phyloP scores from a whole-genome alignment of 2,888 invertebrate genomes.

The Theretra japonica region DNA sequence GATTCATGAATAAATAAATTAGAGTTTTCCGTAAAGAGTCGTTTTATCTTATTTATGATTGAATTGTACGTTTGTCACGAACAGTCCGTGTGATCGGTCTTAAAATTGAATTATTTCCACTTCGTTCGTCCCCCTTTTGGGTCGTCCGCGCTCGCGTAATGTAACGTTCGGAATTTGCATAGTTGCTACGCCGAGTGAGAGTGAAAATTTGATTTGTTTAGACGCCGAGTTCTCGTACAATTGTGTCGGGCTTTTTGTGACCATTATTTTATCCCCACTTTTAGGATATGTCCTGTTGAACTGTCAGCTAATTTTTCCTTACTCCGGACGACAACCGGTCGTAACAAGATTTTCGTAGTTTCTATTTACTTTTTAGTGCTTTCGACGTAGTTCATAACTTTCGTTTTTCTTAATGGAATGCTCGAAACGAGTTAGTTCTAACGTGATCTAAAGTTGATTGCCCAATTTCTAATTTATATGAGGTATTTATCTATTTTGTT shows the following conservation, averaged over 20 bases:
- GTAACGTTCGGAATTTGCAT: constrained; percentile 58
- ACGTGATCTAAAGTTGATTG: too few species aligned
- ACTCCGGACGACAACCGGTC: constrained; percentile 42
- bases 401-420: not conserved
- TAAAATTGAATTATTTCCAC: constrained; percentile 72
- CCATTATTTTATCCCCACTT: constrained; percentile 43
- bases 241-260: constrained; percentile 38
- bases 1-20: not conserved
- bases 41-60: constrained; percentile 63
- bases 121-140: constrained; percentile 47
- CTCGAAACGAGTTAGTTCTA: too few species aligned
- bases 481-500: too few species aligned
- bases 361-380: constrained; percentile 33
- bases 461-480: too few species aligned
- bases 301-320: constrained; percentile 47
- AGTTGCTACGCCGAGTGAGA: constrained; percentile 46
- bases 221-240: constrained; percentile 40
- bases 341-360: constrained; percentile 38
- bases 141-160: constrained; percentile 42
- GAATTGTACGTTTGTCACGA: constrained; percentile 54
- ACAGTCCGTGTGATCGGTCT: constrained; percentile 59
- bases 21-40: too few species aligned
- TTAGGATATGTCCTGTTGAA: constrained; percentile 39
- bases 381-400: not conserved
- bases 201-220: constrained; percentile 54